Evolutionary conservation across 2,113 vertebrate genomes (phyloP), one percentile per base, ranked within the genome.

Genomic region (Pelecanus crispus): DNA sequence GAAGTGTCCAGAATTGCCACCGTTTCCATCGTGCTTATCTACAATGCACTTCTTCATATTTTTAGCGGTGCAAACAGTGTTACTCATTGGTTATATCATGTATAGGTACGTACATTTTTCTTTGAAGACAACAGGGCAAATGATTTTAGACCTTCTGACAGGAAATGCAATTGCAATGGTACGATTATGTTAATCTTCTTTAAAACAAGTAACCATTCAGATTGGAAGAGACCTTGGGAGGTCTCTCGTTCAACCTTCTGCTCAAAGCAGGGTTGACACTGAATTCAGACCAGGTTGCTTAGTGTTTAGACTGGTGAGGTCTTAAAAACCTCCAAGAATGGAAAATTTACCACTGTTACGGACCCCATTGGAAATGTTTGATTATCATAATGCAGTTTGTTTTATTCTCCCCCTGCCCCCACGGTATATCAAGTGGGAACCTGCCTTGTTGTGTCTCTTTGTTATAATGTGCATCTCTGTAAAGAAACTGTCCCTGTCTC

Each of bases 81-180:
- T 99, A 29, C 99, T 99, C 97, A 96, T 99, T 82, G 98, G 98
- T 91, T 99, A 99, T 92, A 94, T 99, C 95, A 98, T 99, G 98
- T 99, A 99, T 96, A 99, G 98, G 99, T 99, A 97, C 98, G 99
- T 97, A 11, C 63, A 14, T 4, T 28, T 38, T 59, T 44, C 13
- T 73, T 84, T 42, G 36, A 81, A 86, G 44, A 20, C 17, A 86
- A 12, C 40, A 34, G 32, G 38, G 18, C 20, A 38, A n/a, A 45
- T 50, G 2, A 29, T 47, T 83, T 53, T 50, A 40, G 34, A 68
- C 45, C 19, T 63, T 58, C 50, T 87, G 56, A 49, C 52, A 55
- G 49, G 18, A 72, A 72, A 15, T 40, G 22, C 50, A 53, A 25
- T 62, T 67, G 59, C 17, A 38, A 4, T 61, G 59, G 11, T 59